Evolutionary conservation across 2,113 vertebrate genomes (phyloP).

Genomic region (Limnothrissa miodon): DNA sequence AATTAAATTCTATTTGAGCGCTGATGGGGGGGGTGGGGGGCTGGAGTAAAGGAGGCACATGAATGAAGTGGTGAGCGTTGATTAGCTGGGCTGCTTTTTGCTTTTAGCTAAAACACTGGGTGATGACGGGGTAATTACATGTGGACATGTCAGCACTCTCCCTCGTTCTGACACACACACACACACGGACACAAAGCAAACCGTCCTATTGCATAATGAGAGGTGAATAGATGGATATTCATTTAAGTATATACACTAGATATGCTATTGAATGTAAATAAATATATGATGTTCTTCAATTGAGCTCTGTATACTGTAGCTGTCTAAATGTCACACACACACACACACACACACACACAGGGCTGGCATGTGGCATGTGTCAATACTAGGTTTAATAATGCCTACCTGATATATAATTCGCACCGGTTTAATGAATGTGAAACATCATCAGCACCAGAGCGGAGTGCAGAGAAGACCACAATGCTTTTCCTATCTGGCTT

Average conservation of each 20-base stretch:
- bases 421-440: background rate
- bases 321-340: background rate
- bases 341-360: background rate
- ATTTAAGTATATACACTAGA: background rate
- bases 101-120: background rate
- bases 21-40: background rate
- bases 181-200: background rate
- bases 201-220: background rate
- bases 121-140: background rate
- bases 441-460: background rate
- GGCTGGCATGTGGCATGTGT: background rate
- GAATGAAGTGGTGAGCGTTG: background rate
- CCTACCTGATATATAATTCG: background rate
- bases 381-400: background rate
- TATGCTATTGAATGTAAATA: no score
- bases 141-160: background rate
- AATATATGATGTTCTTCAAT: no score
- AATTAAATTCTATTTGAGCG: conserved; percentile 62
- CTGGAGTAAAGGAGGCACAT: background rate
- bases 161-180: background rate
- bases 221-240: background rate
- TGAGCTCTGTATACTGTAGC: no score
- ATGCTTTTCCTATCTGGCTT: background rate
- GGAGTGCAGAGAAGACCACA: background rate
- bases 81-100: background rate